Percentiles rank a stretch among this genome's conserved stretches.
These are phyloP conservation scores for Hippopotamus amphibius DNA, from an alignment of 2,113 vertebrate species.

Conservation along the genomic window DNA sequence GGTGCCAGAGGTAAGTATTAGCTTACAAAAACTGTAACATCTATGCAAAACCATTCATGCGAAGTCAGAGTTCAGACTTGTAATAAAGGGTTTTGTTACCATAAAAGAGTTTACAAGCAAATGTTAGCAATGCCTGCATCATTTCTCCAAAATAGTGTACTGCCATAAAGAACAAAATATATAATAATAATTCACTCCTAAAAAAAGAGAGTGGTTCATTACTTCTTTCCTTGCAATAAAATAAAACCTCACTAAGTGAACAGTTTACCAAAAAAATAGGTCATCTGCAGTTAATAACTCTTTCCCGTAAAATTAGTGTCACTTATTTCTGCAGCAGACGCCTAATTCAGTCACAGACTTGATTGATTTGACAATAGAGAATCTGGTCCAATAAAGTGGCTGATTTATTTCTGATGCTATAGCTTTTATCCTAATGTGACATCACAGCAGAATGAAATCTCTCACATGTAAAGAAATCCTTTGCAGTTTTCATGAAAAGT, in stretches of 20 bases:
- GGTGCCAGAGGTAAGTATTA: background rate
- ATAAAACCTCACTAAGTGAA: slow-evolving; percentile 69
- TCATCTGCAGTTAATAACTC: slow-evolving; percentile 76
- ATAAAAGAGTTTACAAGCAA: slow-evolving; percentile 13
- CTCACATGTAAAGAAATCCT: slow-evolving; percentile 72
- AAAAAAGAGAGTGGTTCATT: background rate
- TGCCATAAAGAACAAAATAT: slow-evolving; percentile 41
- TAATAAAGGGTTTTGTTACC: background rate
- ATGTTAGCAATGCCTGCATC: background rate
- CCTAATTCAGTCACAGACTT: slow-evolving; percentile 79
- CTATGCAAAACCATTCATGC: slow-evolving; percentile 1
- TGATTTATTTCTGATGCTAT: slow-evolving; percentile 79
- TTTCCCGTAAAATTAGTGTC: slow-evolving; percentile 78
- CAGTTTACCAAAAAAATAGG: slow-evolving; percentile 60
- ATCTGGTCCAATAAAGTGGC: slow-evolving; percentile 76
- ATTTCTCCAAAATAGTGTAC: background rate
- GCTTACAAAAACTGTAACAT: background rate
- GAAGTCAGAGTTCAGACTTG: slow-evolving; percentile 29
- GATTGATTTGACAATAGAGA: slow-evolving; percentile 80
- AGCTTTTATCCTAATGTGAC: slow-evolving; percentile 75
- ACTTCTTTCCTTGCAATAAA: slow-evolving; percentile 55
- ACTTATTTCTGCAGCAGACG: slow-evolving; percentile 80
- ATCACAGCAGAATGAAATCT: slow-evolving; percentile 60
- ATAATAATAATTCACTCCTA: background rate
- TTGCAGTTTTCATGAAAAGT: slow-evolving; percentile 68